Conservation (phyloP, 2,113 vertebrate genomes). For the Podilymbus podiceps region DNA sequence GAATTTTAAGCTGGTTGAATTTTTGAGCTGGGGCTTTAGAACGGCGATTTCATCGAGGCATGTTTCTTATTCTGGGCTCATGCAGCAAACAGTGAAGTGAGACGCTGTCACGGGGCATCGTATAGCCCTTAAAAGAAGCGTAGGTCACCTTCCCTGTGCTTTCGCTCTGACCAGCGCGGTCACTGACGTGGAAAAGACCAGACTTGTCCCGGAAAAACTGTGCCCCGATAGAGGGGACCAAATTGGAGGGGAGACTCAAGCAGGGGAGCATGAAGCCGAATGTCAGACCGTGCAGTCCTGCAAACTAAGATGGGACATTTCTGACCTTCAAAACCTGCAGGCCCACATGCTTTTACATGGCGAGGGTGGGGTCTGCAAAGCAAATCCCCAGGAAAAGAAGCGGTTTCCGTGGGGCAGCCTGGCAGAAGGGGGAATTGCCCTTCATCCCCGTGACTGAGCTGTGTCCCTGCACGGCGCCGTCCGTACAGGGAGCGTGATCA, state of each 20-base stretch:
- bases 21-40: neutral
- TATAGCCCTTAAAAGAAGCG: neutral
- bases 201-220: neutral
- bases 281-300: neutral
- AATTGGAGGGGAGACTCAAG: neutral
- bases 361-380: neutral
- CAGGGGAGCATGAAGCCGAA: neutral
- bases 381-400: neutral
- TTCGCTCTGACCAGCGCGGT: neutral
- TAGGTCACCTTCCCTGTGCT: neutral
- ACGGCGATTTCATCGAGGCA: neutral
- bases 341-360: neutral
- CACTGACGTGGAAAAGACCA: neutral
- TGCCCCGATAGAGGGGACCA: accelerated
- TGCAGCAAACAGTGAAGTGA: no score
- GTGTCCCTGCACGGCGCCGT: neutral
- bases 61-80: neutral
- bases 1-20: neutral
- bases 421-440: neutral
- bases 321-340: neutral
- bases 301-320: neutral
- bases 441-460: neutral
- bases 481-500: accelerated
- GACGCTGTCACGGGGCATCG: neutral
- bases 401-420: neutral